Percentiles rank a stretch among this genome's conserved stretches.
Conservation (phyloP, 1,140 invertebrate genomes). For the Galleria mellonella region DNA sequence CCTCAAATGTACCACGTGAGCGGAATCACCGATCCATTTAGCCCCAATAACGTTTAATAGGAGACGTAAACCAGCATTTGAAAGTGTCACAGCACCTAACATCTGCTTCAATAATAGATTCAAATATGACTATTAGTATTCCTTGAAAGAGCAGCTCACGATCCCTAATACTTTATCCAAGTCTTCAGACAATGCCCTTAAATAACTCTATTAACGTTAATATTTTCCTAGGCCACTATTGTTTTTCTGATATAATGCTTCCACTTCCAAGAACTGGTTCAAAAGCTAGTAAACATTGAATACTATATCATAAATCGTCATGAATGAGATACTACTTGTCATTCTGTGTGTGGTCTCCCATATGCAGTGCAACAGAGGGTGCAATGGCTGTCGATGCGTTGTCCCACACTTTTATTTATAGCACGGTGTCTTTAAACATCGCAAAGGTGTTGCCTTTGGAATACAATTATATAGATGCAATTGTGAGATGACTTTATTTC, state of each 20-base stretch:
- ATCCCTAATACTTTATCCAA: background rate
- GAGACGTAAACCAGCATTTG: background rate
- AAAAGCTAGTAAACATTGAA: constrained; percentile 18
- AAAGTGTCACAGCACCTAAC: background rate
- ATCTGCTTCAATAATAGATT: too few species aligned
- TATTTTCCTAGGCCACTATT: too few species aligned
- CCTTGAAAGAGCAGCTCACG: too few species aligned
- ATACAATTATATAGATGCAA: too few species aligned
- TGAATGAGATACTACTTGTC: constrained; percentile 40
- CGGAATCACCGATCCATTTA: constrained; percentile 9
- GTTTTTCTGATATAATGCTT: too few species aligned
- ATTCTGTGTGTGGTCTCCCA: constrained; percentile 14
- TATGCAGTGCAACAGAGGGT: constrained; percentile 5
- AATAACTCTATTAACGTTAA: too few species aligned
- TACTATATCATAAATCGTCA: constrained; percentile 39
- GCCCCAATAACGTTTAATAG: background rate
- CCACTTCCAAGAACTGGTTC: constrained; percentile 32
- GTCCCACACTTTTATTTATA: constrained; percentile 18
- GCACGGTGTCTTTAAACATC: constrained; percentile 5
- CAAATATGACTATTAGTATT: too few species aligned
- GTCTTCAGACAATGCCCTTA: too few species aligned
- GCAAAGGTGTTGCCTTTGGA: too few species aligned
- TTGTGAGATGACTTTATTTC: too few species aligned
- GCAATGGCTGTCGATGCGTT: too few species aligned
- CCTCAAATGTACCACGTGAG: constrained; percentile 16